Evolutionary conservation across 2,888 invertebrate species (phyloP).

Genomic region (Tachystola acroxantha): DNA sequence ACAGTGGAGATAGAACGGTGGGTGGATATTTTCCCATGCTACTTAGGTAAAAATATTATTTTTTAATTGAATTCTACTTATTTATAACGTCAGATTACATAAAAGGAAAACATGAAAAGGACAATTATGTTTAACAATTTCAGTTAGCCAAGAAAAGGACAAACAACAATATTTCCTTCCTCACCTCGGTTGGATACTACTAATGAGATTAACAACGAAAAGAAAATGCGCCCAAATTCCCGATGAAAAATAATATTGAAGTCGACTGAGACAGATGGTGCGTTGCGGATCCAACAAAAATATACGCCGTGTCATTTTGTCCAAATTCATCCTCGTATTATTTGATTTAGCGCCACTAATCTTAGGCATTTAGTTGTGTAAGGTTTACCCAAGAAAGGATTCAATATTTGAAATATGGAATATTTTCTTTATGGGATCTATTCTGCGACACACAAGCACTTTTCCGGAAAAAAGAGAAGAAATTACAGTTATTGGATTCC

Average conservation of each 20-base stretch:
- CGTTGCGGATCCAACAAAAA: slow-evolving; percentile 17
- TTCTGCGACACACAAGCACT: too few species aligned
- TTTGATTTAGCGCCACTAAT: too few species aligned
- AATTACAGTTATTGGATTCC: too few species aligned
- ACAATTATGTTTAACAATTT: slow-evolving; percentile 10
- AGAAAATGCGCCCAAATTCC: slow-evolving; percentile 16
- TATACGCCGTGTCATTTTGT: slow-evolving; percentile 19
- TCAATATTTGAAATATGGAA: too few species aligned
- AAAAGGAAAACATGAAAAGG: slow-evolving; percentile 12
- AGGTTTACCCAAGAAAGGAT: too few species aligned
- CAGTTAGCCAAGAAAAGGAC: neutral
- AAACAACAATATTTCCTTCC: slow-evolving; percentile 4
- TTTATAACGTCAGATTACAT: slow-evolving; percentile 7
- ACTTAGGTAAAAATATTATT: too few species aligned
- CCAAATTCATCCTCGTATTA: slow-evolving; percentile 19
- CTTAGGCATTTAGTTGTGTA: too few species aligned
- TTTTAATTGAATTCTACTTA: neutral
- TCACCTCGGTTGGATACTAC: neutral
- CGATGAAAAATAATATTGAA: slow-evolving; percentile 24
- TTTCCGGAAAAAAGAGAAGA: too few species aligned
- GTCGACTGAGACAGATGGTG: slow-evolving; percentile 19
- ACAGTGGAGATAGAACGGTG: too few species aligned
- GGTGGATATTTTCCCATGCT: too few species aligned
- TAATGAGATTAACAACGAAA: slow-evolving; percentile 25
- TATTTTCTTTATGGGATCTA: too few species aligned